Evolutionary conservation across 2,113 vertebrate genomes (phyloP).

Genomic region (Actenoides lindsayi): DNA sequence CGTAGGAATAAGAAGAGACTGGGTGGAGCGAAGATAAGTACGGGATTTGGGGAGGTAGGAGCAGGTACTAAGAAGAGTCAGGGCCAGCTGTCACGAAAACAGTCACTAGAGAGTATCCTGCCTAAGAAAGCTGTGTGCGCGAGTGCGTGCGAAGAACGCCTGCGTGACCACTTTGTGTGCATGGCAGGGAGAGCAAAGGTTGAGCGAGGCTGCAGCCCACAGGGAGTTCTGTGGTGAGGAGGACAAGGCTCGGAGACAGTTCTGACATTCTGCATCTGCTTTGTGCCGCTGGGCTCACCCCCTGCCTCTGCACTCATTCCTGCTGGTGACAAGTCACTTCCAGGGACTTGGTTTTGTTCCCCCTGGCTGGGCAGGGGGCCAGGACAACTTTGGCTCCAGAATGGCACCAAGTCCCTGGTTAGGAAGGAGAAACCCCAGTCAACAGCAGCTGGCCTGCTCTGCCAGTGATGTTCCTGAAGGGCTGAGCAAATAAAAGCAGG

Average conservation of each 20-base stretch:
- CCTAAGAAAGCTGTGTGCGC: rapidly evolving
- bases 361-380: rapidly evolving
- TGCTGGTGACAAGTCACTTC: background rate
- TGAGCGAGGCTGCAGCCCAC: background rate
- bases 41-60: background rate
- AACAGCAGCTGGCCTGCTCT: background rate
- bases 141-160: rapidly evolving
- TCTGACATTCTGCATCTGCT: background rate
- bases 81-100: background rate
- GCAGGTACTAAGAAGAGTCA: background rate
- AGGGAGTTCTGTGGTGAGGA: background rate
- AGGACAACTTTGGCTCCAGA: background rate
- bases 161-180: rapidly evolving
- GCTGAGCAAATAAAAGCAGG: background rate
- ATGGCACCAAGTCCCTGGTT: background rate
- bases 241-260: background rate
- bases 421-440: background rate
- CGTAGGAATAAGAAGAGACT: too few relatives aligned
- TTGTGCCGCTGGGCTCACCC: background rate
- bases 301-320: background rate
- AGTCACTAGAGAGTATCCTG: background rate
- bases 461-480: background rate
- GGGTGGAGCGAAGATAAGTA: background rate
- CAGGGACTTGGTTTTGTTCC: background rate
- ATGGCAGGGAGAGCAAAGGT: too few relatives aligned